Evolutionary conservation across 2,113 vertebrate species (phyloP).

Genomic region (Machaerirhynchus nigripectus): DNA sequence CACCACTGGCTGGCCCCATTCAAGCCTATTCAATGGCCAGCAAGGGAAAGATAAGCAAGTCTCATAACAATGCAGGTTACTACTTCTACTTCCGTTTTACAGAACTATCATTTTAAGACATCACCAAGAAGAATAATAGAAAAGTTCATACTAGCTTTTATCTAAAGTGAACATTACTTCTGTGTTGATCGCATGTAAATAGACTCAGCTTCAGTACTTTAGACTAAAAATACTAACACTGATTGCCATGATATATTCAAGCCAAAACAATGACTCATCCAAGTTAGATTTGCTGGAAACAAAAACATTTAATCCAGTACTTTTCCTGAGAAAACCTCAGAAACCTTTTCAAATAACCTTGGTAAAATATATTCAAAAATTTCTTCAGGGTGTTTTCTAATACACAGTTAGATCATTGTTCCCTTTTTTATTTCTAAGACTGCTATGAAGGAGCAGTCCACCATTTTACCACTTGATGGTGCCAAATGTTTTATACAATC

Average conservation of each 20-base stretch:
- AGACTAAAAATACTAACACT: neutral
- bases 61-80: neutral
- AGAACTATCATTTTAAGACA: neutral
- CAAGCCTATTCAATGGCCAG: neutral
- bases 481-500: neutral
- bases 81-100: neutral
- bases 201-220: neutral
- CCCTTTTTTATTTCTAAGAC: neutral
- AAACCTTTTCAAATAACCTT: neutral
- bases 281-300: neutral
- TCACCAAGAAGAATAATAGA: neutral
- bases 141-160: neutral
- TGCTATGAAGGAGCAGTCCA: neutral
- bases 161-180: neutral
- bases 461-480: constrained; percentile 55
- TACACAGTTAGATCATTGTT: neutral
- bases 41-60: neutral
- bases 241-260: neutral
- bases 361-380: neutral
- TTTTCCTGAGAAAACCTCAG: neutral
- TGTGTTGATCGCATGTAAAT: neutral
- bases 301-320: neutral
- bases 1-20: neutral
- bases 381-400: neutral
- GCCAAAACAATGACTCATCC: neutral